Evolutionary conservation across 2,113 vertebrate species (phyloP).

Genomic region (Cynopterus brachyotis): DNA sequence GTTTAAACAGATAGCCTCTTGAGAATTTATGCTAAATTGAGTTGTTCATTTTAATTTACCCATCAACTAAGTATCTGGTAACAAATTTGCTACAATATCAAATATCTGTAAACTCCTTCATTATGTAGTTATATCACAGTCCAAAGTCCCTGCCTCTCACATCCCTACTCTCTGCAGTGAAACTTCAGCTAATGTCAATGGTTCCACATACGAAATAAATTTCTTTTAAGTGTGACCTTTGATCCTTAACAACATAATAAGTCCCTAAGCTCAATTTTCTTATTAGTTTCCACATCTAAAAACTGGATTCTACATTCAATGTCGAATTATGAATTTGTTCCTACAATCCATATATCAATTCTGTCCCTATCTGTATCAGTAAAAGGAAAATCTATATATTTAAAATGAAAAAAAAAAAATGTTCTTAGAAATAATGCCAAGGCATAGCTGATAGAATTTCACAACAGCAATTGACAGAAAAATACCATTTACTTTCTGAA

Average conservation of each 20-base stretch:
- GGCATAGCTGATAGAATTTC: constrained; percentile 8
- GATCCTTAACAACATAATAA: background rate
- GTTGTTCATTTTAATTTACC: background rate
- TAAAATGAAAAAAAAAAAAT: background rate
- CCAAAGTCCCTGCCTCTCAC: background rate
- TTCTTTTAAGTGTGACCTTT: background rate
- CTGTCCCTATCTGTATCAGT: background rate
- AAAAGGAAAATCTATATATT: constrained; percentile 2
- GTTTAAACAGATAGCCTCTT: background rate
- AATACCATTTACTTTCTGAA: constrained; percentile 48
- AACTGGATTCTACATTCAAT: background rate
- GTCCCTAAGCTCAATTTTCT: background rate
- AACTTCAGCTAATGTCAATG: background rate
- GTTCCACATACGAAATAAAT: background rate
- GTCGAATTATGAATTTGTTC: background rate
- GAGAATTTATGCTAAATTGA: constrained; percentile 2
- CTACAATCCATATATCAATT: background rate
- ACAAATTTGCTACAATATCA: background rate
- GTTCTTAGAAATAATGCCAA: constrained; percentile 4
- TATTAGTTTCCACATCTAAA: constrained; percentile 34
- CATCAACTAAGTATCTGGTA: background rate
- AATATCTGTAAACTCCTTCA: background rate
- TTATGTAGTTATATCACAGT: background rate
- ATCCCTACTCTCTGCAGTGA: background rate
- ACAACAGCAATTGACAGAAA: background rate